phyloP scores from a whole-genome alignment of 1,140 invertebrate genomes.

The Magallana gigas region DNA sequence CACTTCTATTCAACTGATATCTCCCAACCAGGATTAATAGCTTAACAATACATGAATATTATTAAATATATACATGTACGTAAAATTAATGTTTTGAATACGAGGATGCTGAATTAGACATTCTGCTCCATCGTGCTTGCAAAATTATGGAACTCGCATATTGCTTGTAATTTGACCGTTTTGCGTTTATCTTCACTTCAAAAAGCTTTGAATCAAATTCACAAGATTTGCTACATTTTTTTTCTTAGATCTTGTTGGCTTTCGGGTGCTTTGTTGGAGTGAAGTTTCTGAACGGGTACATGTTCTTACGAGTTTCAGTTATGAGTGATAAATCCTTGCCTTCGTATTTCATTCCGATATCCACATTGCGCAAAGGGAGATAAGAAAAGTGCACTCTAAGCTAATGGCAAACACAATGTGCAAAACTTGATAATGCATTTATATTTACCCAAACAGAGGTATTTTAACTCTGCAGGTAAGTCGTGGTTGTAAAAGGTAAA shows the following conservation, averaged over 20 bases:
- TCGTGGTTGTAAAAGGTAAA: not conserved
- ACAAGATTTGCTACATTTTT: not conserved
- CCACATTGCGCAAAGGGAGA: not conserved
- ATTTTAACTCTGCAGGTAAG: slow-evolving; percentile 3
- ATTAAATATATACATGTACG: no score
- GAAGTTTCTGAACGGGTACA: not conserved
- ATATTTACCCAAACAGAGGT: not conserved
- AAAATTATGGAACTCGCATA: no score
- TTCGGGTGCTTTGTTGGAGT: not conserved
- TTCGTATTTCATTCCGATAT: not conserved
- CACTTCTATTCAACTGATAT: no score
- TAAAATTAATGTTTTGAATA: no score
- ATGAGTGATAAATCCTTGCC: not conserved
- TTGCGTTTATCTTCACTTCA: not conserved
- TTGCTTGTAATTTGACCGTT: no score
- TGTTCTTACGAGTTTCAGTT: not conserved
- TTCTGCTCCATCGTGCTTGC: no score
- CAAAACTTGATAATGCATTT: not conserved
- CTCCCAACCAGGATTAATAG: no score
- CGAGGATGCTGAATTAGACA: no score
- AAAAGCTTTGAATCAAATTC: not conserved
- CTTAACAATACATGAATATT: no score
- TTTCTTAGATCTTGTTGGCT: not conserved
- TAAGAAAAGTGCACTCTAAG: not conserved
- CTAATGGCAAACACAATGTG: not conserved